Conservation (phyloP, 2,113 vertebrate genomes). For the Microcebus lehilahytsara region DNA sequence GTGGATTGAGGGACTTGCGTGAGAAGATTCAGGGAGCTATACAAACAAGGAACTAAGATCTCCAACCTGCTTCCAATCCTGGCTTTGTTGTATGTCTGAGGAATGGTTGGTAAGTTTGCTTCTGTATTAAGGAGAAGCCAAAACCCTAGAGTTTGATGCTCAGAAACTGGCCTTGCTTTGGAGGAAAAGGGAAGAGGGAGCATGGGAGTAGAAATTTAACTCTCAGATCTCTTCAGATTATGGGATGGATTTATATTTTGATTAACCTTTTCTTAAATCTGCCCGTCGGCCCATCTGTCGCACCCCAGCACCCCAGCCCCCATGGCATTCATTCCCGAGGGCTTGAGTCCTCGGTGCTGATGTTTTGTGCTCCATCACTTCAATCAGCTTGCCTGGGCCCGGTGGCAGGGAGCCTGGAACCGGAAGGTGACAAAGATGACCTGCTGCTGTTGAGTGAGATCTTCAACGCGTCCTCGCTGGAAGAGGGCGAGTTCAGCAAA, state of each 20-base stretch:
- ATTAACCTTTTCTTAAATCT: neutral
- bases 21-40: slow-evolving; percentile 11
- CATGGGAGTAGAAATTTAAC: neutral
- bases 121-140: slow-evolving; percentile 38
- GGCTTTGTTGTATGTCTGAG: slow-evolving; percentile 44
- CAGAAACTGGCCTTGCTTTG: neutral
- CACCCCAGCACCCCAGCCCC: too few species aligned
- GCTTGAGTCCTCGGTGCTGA: neutral
- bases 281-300: neutral
- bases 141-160: neutral
- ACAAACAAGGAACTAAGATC: neutral
- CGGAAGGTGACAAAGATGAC: slow-evolving; percentile 87
- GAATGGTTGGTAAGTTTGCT: slow-evolving; percentile 41
- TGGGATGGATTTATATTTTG: neutral
- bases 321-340: neutral
- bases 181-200: neutral
- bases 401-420: slow-evolving; percentile 77
- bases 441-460: slow-evolving; percentile 92
- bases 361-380: neutral
- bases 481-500: slow-evolving; percentile 89
- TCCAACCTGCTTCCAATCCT: neutral
- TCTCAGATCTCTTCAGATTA: neutral
- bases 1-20: neutral
- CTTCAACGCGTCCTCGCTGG: slow-evolving; percentile 88
- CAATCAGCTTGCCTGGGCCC: slow-evolving; percentile 81